Conservation (phyloP, 2,113 vertebrate species). For the Scortum barcoo region DNA sequence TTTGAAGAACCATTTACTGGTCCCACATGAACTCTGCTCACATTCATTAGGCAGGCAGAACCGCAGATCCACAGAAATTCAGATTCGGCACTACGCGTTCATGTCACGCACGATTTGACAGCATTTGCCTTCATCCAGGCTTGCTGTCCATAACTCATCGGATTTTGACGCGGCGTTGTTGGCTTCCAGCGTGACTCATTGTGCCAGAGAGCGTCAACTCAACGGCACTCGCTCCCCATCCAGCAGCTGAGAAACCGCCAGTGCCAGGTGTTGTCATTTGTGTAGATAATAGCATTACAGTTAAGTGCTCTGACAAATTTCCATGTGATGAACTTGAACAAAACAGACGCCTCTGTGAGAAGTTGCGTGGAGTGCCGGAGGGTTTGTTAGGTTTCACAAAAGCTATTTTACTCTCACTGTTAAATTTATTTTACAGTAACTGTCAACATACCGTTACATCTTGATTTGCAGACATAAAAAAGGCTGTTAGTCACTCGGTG, state of each 20-base stretch:
- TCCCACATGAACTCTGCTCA: conserved; percentile 72
- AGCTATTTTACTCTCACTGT: neutral
- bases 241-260: conserved; percentile 34
- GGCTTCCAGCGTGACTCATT: conserved; percentile 56
- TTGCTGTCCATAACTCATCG: conserved; percentile 65
- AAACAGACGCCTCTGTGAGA: conserved; percentile 8
- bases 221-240: conserved; percentile 8
- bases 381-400: conserved; percentile 29
- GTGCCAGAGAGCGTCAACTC: conserved; percentile 30
- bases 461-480: conserved; percentile 26
- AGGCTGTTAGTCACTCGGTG: neutral
- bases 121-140: conserved; percentile 57
- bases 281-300: conserved; percentile 42
- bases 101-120: conserved; percentile 69
- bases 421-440: conserved; percentile 34
- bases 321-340: conserved; percentile 22
- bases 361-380: conserved; percentile 10
- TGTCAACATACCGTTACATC: conserved; percentile 27
- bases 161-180: conserved; percentile 54
- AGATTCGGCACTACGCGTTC: conserved; percentile 42
- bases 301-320: conserved; percentile 46
- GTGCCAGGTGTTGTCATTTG: conserved; percentile 61
- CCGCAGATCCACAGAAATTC: conserved; percentile 48
- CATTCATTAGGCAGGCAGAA: conserved; percentile 71
- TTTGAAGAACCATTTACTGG: conserved; percentile 72